Conservation (phyloP, 2,888 invertebrate genomes). For the Euzetes globulus region DNA sequence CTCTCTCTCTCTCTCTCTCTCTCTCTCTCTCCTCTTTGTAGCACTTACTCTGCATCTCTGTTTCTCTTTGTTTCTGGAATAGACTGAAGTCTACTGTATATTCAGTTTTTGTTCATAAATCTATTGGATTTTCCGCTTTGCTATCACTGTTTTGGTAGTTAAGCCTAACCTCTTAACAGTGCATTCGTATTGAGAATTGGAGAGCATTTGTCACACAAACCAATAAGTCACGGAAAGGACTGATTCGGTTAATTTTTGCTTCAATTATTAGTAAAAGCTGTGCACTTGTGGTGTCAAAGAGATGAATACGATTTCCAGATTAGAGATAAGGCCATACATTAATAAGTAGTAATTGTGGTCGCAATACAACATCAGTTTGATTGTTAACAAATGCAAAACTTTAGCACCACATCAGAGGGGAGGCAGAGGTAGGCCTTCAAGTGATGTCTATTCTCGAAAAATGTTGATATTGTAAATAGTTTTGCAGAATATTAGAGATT, state of each 20-base stretch:
- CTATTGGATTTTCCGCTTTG: constrained; percentile 33
- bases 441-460: constrained; percentile 11
- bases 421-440: not conserved
- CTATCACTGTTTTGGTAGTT: constrained; percentile 9
- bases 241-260: constrained; percentile 3
- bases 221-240: not conserved
- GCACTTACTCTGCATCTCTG: constrained; percentile 18
- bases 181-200: not conserved
- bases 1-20: not conserved
- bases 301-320: constrained; percentile 25
- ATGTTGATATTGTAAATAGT: constrained; percentile 10
- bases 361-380: not conserved
- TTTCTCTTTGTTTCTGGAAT: constrained; percentile 11
- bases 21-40: not conserved
- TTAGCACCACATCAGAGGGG: constrained; percentile 12
- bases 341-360: not conserved
- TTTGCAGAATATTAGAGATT: constrained; percentile 2
- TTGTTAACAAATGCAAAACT: constrained; percentile 15
- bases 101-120: constrained; percentile 30
- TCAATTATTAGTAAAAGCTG: not conserved
- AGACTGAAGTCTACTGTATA: not conserved
- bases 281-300: constrained; percentile 10
- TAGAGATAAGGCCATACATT: constrained; percentile 26
- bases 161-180: constrained; percentile 24
- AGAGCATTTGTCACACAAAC: not conserved